Evolutionary conservation across 2,888 invertebrate species (phyloP).

Genomic region (Perdita meconis): DNA sequence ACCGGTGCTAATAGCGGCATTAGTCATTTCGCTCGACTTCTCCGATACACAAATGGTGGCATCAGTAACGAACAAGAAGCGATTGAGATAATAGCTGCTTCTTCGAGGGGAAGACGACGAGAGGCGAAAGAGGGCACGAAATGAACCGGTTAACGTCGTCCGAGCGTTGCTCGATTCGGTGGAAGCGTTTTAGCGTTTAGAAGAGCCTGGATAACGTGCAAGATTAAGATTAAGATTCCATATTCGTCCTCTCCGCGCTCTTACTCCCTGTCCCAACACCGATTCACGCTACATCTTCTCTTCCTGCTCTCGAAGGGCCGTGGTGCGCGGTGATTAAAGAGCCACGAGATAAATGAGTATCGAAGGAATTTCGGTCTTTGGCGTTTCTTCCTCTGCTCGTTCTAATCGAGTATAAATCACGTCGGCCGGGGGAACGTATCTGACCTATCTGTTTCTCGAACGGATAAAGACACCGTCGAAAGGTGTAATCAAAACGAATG

Average conservation of each 20-base stretch:
- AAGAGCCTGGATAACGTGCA: slow-evolving; percentile 62
- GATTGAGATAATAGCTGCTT: slow-evolving; percentile 47
- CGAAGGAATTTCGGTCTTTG: slow-evolving; percentile 67
- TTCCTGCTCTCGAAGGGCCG: slow-evolving; percentile 5
- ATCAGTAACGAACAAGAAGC: slow-evolving; percentile 75
- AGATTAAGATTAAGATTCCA: slow-evolving; percentile 73
- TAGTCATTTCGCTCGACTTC: slow-evolving; percentile 79
- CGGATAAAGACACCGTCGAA: slow-evolving; percentile 31
- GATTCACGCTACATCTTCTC: background rate
- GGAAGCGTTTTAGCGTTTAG: slow-evolving; percentile 73
- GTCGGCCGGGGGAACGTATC: slow-evolving; percentile 11
- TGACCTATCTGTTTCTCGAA: slow-evolving; percentile 21
- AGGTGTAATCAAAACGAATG: slow-evolving; percentile 52
- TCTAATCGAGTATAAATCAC: slow-evolving; percentile 57
- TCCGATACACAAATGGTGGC: slow-evolving; percentile 82
- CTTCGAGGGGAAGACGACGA: slow-evolving; percentile 16
- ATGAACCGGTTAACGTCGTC: slow-evolving; percentile 67
- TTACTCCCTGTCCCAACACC: background rate
- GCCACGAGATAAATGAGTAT: slow-evolving; percentile 67
- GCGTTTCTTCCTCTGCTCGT: slow-evolving; percentile 26
- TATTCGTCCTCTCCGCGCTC: slow-evolving; percentile 11
- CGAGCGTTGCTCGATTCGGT: slow-evolving; percentile 29
- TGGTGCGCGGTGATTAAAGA: slow-evolving; percentile 59
- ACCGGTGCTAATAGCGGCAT: slow-evolving; percentile 80
- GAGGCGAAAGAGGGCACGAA: slow-evolving; percentile 42